These are phyloP conservation scores for Azemiops feae DNA, from an alignment of 2,113 vertebrate genomes.

Conservation along the genomic window DNA sequence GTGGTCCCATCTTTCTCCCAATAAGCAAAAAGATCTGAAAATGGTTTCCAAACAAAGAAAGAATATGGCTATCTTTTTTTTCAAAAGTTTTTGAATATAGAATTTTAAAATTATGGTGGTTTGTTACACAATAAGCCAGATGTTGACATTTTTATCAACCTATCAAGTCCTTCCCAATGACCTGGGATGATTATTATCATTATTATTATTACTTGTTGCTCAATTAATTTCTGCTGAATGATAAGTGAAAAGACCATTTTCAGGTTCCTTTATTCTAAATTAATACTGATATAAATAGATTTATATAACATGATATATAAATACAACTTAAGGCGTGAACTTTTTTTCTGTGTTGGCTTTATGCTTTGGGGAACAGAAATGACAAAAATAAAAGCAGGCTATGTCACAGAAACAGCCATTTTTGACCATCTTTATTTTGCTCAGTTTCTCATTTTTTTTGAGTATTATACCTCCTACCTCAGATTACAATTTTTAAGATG, in stretches of 20 bases:
- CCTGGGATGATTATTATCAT: background rate
- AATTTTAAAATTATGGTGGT: background rate
- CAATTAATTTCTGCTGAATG: background rate
- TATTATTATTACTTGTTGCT: background rate
- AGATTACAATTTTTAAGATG: background rate
- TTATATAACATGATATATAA: background rate
- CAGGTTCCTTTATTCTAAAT: background rate
- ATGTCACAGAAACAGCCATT: background rate
- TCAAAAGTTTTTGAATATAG: background rate
- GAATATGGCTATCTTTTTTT: background rate
- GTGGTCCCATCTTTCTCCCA: background rate
- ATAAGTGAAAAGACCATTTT: background rate
- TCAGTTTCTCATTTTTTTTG: background rate
- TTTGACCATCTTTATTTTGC: background rate
- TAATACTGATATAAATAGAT: background rate
- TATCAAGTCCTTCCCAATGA: background rate
- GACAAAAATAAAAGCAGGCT: background rate
- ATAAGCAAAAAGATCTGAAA: background rate
- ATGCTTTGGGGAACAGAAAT: background rate
- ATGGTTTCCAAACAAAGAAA: background rate
- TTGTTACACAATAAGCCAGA: background rate
- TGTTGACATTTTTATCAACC: background rate
- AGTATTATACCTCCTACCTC: background rate
- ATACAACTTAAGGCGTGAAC: background rate
- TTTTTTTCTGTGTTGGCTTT: background rate